These are phyloP conservation scores for Omphaloscelis lunosa DNA, from an alignment of 2,888 invertebrate species.

Conservation along the genomic window DNA sequence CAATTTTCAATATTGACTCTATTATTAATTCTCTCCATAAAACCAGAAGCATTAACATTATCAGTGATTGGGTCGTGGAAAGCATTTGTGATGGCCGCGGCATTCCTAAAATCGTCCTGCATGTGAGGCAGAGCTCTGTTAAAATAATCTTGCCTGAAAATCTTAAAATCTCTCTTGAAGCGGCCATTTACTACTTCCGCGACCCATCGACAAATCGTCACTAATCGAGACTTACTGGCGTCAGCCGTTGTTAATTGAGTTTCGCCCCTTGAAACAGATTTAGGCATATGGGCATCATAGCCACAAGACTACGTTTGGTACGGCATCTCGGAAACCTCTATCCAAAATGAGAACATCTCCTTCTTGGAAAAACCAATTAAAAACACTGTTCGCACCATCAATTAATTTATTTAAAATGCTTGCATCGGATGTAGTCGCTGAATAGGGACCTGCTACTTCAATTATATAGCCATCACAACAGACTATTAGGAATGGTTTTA, in stretches of 20 bases:
- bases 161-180: conserved; percentile 26
- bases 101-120: conserved; percentile 17
- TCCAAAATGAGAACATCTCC: conserved; percentile 5
- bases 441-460: conserved; percentile 3
- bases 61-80: background rate
- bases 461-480: background rate
- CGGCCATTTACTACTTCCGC: conserved; percentile 34
- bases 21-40: conserved; percentile 2
- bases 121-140: conserved; percentile 28
- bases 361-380: background rate
- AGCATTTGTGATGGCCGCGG: conserved; percentile 20
- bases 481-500: conserved; percentile 6
- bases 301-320: background rate
- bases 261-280: background rate
- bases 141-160: conserved; percentile 31
- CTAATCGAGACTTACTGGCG: conserved; percentile 20
- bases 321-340: conserved; percentile 6
- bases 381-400: background rate
- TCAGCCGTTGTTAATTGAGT: background rate
- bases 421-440: background rate
- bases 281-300: background rate
- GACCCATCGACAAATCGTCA: conserved; percentile 36
- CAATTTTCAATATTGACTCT: background rate
- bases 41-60: background rate
- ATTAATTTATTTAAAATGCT: background rate